phyloP scores from a whole-genome alignment of 2,797 vertebrate genomes.

The Peromyscus eremicus region DNA sequence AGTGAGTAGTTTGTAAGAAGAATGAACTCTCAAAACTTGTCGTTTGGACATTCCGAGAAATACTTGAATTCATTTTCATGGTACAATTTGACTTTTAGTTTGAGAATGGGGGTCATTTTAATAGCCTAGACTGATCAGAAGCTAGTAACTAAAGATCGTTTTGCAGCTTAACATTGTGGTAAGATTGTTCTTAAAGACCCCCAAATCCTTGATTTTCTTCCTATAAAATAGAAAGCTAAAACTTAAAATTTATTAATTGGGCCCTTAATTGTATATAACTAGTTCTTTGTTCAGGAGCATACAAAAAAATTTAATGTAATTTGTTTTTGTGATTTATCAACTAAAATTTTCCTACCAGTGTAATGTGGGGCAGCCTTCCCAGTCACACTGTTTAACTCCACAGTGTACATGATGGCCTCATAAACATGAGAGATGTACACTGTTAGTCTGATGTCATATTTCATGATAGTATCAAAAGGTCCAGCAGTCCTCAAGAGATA shows the following conservation, averaged over 20 bases:
- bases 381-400: background rate
- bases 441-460: background rate
- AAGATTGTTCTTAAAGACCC: background rate
- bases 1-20: constrained; percentile 28
- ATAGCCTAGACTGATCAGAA: constrained; percentile 30
- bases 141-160: background rate
- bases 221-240: background rate
- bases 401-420: background rate
- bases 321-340: constrained; percentile 9
- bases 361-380: background rate
- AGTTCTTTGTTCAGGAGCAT: background rate
- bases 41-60: constrained; percentile 31
- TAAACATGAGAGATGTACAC: background rate
- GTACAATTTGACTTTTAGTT: constrained; percentile 42
- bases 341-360: background rate
- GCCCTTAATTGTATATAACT: background rate
- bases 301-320: background rate
- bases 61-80: constrained; percentile 26
- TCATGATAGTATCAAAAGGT: background rate
- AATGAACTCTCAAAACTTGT: constrained; percentile 1
- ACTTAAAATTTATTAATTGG: background rate
- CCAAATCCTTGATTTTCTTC: background rate
- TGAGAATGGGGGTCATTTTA: constrained; percentile 30
- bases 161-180: constrained; percentile 27
- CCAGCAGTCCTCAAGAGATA: background rate